Conservation (phyloP, 2,113 vertebrate genomes). For the Sitta europaea region DNA sequence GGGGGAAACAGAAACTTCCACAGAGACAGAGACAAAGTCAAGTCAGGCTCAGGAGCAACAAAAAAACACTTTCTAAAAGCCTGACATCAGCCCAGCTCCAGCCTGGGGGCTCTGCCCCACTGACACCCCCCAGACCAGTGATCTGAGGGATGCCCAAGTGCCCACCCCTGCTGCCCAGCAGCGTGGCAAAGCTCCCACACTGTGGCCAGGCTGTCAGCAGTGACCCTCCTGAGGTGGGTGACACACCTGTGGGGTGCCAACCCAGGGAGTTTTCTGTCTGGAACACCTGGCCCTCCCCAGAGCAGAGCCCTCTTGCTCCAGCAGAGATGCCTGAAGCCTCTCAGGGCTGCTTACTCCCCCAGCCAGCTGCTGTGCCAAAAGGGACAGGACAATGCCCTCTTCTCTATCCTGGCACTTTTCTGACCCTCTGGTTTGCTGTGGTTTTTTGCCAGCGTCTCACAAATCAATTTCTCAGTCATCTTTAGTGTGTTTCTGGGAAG, state of each 20-base stretch:
- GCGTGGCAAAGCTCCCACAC: background rate
- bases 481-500: conserved; percentile 51
- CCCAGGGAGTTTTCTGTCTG: background rate
- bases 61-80: too few relatives aligned
- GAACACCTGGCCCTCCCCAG: background rate
- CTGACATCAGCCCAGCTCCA: too few relatives aligned
- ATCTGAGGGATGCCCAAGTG: too few relatives aligned
- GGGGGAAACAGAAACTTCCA: too few relatives aligned
- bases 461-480: conserved; percentile 10
- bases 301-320: background rate
- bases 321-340: background rate
- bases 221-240: accelerated
- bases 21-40: too few relatives aligned
- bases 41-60: too few relatives aligned
- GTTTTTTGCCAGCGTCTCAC: background rate
- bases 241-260: background rate
- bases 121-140: accelerated
- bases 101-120: background rate
- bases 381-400: background rate
- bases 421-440: background rate
- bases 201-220: background rate
- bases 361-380: background rate
- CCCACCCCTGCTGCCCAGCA: background rate
- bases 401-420: background rate
- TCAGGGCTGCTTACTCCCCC: background rate